Evolutionary conservation across 2,888 invertebrate genomes (phyloP), one percentile per base, ranked within the genome.

Genomic region (Pteria penguin): DNA sequence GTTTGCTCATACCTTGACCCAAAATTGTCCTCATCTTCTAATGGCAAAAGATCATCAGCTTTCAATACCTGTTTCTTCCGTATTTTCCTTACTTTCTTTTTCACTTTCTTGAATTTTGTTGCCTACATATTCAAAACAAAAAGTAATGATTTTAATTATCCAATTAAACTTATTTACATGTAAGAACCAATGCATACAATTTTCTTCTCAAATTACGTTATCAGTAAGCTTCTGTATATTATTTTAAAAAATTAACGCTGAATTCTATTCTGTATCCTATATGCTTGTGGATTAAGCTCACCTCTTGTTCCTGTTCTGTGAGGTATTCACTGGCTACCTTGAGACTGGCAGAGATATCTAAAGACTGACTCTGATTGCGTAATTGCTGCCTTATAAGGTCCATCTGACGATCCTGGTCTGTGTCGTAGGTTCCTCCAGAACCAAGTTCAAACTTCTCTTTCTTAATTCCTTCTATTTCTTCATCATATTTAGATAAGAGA

Each of bases 401-500:
- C 86, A 92, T 86, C 65, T 89, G 87, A 78, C 86, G 88, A 71
- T 92, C 92, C 73, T 91, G 88, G 29, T 88, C 85, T 14, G 87
- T 86, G 75, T 87, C 83, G 69, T 91, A 92, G n/a, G 76, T 75
- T 1, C 92, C 92, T 18, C 88, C 85, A 58, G 88, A 82, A 22
- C 86, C 98, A 78, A 98, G 94, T 71, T 94, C 93, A 93, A 98
- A 98, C 72, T 94, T 94, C 52, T 92, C 90, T 84, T 94, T 94
- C 84, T 95, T 95, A 70, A 93, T 94, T 0, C 95, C 96, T 69
- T 95, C 95, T 73, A 98, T 95, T 92, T 98, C 98, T 89, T 98
- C 98, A 91, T 99, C 98, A 91, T 99, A 99, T 93, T 99, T 98
- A 84, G 95, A 94, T 29, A 99, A 94, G 65, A 99, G 93, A 14